phyloP scores from a whole-genome alignment of 2,888 invertebrate species.

The Cremastinae sp. region DNA sequence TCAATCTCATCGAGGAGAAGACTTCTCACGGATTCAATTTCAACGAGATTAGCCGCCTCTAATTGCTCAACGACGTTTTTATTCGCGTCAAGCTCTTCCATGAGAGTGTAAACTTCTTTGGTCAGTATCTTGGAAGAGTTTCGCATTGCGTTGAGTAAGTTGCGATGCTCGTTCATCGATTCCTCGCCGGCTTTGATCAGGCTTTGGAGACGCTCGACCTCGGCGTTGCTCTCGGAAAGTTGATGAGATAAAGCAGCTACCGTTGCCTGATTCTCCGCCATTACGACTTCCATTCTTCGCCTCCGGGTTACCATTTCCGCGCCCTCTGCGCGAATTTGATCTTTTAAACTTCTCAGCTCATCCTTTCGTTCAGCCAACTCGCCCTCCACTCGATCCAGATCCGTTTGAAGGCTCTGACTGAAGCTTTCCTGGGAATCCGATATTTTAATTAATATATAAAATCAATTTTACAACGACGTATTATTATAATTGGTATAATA shows the following conservation, averaged over 20 bases:
- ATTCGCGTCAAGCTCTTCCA: slow-evolving; percentile 71
- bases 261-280: slow-evolving; percentile 76
- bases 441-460: neutral
- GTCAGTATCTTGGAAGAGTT: slow-evolving; percentile 72
- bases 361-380: slow-evolving; percentile 76
- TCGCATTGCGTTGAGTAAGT: slow-evolving; percentile 70
- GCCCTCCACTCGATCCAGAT: slow-evolving; percentile 76
- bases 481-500: too few species aligned
- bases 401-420: slow-evolving; percentile 76
- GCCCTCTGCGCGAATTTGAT: slow-evolving; percentile 75
- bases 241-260: slow-evolving; percentile 73
- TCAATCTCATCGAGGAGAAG: slow-evolving; percentile 72
- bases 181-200: slow-evolving; percentile 71
- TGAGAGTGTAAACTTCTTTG: slow-evolving; percentile 70
- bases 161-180: slow-evolving; percentile 70
- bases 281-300: slow-evolving; percentile 74
- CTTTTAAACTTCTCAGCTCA: slow-evolving; percentile 74
- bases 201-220: slow-evolving; percentile 73
- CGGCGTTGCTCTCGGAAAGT: slow-evolving; percentile 73
- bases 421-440: slow-evolving; percentile 73
- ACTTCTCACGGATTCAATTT: slow-evolving; percentile 70
- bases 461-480: neutral
- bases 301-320: slow-evolving; percentile 76
- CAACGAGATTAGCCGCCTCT: slow-evolving; percentile 69
- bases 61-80: slow-evolving; percentile 71